phyloP scores from a whole-genome alignment of 2,888 invertebrate genomes.

The Lasioglossum calceatum region DNA sequence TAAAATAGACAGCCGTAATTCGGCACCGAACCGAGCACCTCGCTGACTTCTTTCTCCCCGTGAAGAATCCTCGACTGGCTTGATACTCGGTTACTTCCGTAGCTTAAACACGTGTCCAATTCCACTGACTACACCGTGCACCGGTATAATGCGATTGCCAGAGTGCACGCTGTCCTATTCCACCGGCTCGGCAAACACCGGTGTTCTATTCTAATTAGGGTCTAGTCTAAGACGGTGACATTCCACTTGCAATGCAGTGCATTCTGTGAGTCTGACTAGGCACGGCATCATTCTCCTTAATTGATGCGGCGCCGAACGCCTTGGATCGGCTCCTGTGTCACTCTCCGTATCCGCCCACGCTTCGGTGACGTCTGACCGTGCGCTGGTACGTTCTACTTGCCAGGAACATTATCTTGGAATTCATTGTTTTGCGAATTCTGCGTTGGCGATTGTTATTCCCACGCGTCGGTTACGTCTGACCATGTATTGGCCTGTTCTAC shows the following conservation, averaged over 20 bases:
- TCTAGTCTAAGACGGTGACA: background rate
- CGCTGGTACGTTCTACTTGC: background rate
- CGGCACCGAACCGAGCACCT: background rate
- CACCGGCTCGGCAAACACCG: background rate
- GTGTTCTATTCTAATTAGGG: slow-evolving; percentile 14
- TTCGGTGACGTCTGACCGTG: background rate
- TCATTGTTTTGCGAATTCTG: background rate
- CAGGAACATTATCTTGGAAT: background rate
- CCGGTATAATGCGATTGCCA: slow-evolving; percentile 17
- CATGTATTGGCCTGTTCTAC: background rate
- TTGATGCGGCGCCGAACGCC: background rate
- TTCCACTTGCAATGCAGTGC: slow-evolving; percentile 5
- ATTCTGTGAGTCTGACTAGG: background rate
- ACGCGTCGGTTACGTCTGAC: background rate
- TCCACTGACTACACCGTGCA: background rate
- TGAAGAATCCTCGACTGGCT: background rate
- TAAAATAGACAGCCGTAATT: slow-evolving; percentile 1
- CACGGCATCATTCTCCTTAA: slow-evolving; percentile 7
- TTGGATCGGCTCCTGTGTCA: background rate
- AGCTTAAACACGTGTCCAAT: background rate
- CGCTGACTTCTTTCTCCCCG: background rate
- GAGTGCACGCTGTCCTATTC: background rate
- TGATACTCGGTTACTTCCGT: background rate
- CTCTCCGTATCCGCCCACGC: background rate
- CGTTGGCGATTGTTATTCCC: background rate